Evolutionary conservation across 1,140 invertebrate genomes (phyloP).

Genomic region (Anastrepha obliqua): DNA sequence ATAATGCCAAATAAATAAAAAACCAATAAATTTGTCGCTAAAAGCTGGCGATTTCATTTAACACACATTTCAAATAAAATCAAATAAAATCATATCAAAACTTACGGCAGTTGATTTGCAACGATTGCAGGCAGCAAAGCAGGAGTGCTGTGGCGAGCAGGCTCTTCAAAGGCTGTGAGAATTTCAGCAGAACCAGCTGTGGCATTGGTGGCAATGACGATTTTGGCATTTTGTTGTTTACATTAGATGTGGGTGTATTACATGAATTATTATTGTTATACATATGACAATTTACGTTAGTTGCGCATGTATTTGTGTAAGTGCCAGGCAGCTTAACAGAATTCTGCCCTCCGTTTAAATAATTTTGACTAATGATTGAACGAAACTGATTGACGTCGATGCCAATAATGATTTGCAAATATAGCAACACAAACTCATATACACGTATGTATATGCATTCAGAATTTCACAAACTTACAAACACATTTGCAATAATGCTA

Average conservation of each 20-base stretch:
- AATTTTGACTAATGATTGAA: not conserved
- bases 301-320: not conserved
- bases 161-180: not conserved
- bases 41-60: no score
- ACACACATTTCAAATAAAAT: not conserved
- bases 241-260: not conserved
- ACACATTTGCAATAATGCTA: not conserved
- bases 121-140: conserved; percentile 37
- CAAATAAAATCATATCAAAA: conserved; percentile 32
- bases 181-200: not conserved
- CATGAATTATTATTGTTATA: not conserved
- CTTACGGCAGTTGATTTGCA: conserved; percentile 49
- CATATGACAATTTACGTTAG: no score
- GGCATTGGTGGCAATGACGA: not conserved
- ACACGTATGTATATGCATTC: not conserved
- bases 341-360: not conserved
- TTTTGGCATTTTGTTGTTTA: conserved; percentile 10
- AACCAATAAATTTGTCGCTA: no score
- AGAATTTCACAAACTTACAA: not conserved
- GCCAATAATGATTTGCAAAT: conserved; percentile 31
- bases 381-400: conserved; percentile 19
- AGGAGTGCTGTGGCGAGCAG: conserved; percentile 16
- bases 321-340: not conserved
- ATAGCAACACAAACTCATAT: not conserved
- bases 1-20: no score